Evolutionary conservation across 2,113 vertebrate species (phyloP), one percentile per base, ranked within the genome.

Genomic region (Poecilia latipinna): DNA sequence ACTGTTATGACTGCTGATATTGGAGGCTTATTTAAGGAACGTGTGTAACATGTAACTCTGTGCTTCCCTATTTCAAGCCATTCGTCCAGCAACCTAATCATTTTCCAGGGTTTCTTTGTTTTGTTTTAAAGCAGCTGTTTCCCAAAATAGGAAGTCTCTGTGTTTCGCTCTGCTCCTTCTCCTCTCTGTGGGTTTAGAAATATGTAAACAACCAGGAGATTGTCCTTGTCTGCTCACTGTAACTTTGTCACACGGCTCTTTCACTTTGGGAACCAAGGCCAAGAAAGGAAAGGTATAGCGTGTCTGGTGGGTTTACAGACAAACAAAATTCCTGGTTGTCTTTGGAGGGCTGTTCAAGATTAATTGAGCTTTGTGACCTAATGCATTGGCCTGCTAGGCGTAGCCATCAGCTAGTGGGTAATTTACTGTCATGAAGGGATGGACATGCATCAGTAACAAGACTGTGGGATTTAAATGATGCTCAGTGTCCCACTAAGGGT

Each of bases 171-270:
- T 24, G 64, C 75, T 71, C 82, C 77, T 81, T 44, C 82, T 71
- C 29, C 82, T 61, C 63, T 82, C 79, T 68, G 82, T 71, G 60
- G 64, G 83, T 65, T 35, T 62, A 74, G 80, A 90, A 88, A 89
- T 87, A 90, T 94, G 88, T 92, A 87, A 91, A 91, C 90, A 93
- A 82, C 80, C 7, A 32, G 28, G 68, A 80, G 65, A 28, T 42
- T 81, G 82, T 61, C 77, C 65, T 82, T 68, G 68, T 74, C 71
- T 68, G 75, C 68, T 75, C 77, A 35, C 65, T 54, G 75, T 35
- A 11, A 61, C 42, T 71, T 66, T 84, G 70, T 61, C 65, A 79
- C 31, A 51, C 72, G 57, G 15, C 17, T 74, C 84, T 79, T 80
- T 62, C 1, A 31, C 29, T 68, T 29, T 10, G 61, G 65, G 67